These are phyloP conservation scores for Rhizoglyphus robini DNA, from an alignment of 1,140 invertebrate species.

Conservation along the genomic window DNA sequence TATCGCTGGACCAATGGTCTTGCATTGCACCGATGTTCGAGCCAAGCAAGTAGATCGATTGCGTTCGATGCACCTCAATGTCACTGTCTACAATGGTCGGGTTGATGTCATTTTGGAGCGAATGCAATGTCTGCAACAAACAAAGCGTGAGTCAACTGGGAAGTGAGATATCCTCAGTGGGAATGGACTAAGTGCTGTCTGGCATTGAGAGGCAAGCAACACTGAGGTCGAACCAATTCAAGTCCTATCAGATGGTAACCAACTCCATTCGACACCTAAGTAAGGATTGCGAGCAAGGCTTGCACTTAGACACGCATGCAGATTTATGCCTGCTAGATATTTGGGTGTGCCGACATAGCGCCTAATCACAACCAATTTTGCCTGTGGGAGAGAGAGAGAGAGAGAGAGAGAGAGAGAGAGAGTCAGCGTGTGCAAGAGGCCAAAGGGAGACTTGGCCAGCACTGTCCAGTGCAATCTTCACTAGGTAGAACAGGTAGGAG, in stretches of 20 bases:
- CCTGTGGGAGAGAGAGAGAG: not conserved
- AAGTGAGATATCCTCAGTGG: not conserved
- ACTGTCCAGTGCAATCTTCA: too few relatives aligned
- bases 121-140: conserved; percentile 4
- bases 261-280: not conserved
- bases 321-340: not conserved
- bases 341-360: not conserved
- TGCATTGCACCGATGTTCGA: too few relatives aligned
- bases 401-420: not conserved
- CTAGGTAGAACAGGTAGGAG: too few relatives aligned
- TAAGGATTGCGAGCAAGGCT: not conserved
- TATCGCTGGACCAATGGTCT: too few relatives aligned
- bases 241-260: conserved; percentile 10
- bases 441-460: too few relatives aligned
- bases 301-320: not conserved
- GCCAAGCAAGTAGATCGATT: not conserved
- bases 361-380: conserved; percentile 2
- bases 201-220: not conserved
- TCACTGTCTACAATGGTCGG: not conserved
- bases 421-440: not conserved
- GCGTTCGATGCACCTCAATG: not conserved
- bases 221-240: not conserved
- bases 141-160: not conserved
- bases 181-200: not conserved
- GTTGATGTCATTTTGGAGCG: not conserved